Evolutionary conservation across 2,888 invertebrate genomes (phyloP), one percentile per base, ranked within the genome.

Genomic region (Koerneria pararmatus): DNA sequence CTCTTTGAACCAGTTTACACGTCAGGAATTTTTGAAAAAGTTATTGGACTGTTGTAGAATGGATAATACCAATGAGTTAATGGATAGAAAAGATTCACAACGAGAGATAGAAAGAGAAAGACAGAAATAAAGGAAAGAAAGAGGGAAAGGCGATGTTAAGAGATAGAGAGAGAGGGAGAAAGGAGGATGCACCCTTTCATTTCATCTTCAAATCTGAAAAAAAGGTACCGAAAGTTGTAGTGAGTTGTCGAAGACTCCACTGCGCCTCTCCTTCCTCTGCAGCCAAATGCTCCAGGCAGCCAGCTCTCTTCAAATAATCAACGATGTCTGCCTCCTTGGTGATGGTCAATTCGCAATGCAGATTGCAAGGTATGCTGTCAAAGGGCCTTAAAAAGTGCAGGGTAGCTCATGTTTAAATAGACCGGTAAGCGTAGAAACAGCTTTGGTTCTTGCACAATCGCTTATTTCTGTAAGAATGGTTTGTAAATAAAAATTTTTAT

Each of bases 271-370:
- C 19, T 62, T 62, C 27, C 24, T 62, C 19, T 53, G 34, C 15
- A n/a, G 27, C 3, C 62, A 62, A 29, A 62, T 62, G 19, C 27
- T 5, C 29, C 27, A 53, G 5, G 53, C 53, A 4, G 37, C 53
- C 35, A 62, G 53, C 53, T 62, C 62, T 22, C 62, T 62, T 15
- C 53, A 62, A 6, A 53, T 62, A 15, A 53, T 62, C 3, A 53
- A 53, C 53, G 53, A 62, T 8, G 53, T 62, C 15, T 62, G 51
- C 53, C 62, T 62, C 11, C 24, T 62, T 24, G 62, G 62, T n/a
- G 62, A 62, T 62, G 35, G 62, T n/a, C n/a, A n/a, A n/a, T n/a
- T n/a, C n/a, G n/a, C n/a, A n/a, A n/a, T n/a, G n/a, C n/a, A n/a
- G n/a, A n/a, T n/a, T n/a, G n/a, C n/a, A n/a, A n/a, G n/a, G n/a